Base-by-base conservation (phyloP, 2,888 invertebrate species). In the Watsonalla cultraria region DNA sequence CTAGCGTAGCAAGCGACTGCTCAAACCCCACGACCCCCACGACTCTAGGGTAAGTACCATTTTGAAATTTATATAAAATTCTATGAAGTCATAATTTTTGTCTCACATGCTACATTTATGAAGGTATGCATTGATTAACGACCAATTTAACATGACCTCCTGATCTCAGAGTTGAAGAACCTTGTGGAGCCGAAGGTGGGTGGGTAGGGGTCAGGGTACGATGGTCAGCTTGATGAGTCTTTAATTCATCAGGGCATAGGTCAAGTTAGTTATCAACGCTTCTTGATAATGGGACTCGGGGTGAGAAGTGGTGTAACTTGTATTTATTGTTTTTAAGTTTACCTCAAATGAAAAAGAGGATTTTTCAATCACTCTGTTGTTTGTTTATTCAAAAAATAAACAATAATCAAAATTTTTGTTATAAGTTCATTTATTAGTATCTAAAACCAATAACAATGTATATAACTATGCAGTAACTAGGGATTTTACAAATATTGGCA, bases 231-330 rank as follows among this genome's bases (percentile, higher is more conserved):
- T 76, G 78, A 79, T 74, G 72, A 76, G 65, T 74, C 70, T 68
- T 76, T 75, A 74, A 80, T 81, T 82, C 63, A 54, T 51, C 9
- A 53, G 79, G 66, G 77, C 80, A 75, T 39, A 76, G 82, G 71
- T 76, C 84, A 80, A 83, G 47, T 72, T 57, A 66, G 69, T 76
- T 86, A 86, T 80, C 85, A 64, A 72, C 81, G 76, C 76, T n/a
- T 50, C 55, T 54, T 64, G 84, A 84, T 82, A 84, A 82, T 34
- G 13, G 42, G 11, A 6, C 0, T 7, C 24, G n/a, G 5, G 7
- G 24, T 7, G 53, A 11, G 42, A 59, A 80, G 52, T 53, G 65
- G 55, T 42, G 59, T 73, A 80, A 72, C 68, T 73, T 5, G 9
- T 2, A 0, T 11, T n/a, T 60, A 60, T 58, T 55, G 9, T 8